Evolutionary conservation across 2,888 invertebrate species (phyloP), one percentile per base, ranked within the genome.

Genomic region (Villa cingulata): DNA sequence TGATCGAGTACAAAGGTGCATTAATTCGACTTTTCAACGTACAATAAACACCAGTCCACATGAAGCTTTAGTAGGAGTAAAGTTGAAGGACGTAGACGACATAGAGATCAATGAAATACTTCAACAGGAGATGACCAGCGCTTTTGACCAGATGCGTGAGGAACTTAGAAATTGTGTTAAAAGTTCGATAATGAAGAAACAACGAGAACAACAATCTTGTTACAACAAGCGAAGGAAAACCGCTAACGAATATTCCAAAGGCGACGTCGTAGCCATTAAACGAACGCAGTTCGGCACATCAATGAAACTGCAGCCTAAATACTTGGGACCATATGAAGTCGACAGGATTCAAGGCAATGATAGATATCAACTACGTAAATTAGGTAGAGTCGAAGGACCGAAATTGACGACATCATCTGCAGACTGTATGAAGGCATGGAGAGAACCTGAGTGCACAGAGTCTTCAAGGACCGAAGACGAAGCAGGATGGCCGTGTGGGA

Each of bases 31-130:
- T 15, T 41, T 41, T 19, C 41, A 41, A 10, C 18, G 50, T 14
- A 23, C 43, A n/a, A 43, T 43, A 1, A 41, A 37, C 10, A 45
- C 16, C 17, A 48, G 41, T 16, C 48, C 48, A 23, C 45, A 43
- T 17, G 48, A 50, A 23, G 37, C 42, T 15, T 23, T 50, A 14
- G 27, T 39, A 9, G 50, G 50, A 12, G 45, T 45, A 14, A 41
- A 20, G 12, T 41, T 48, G 38, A 41, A 37, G 15, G 20, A 18
- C 2, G 37, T 41, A 27, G 37, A 41, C 10, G 41, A 45, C 23
- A 7, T 36, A 29, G 15, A 36, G 4, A 3, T 48, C 1, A n/a
- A 15, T 6, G 16, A 45, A 17, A 15, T 37, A 17, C 16, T 45
- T 1, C 15, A 37, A 23, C 16, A 45, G 10, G 43, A 36, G 36